Conservation (phyloP, 2,113 vertebrate species). For the Marmota flaviventris region DNA sequence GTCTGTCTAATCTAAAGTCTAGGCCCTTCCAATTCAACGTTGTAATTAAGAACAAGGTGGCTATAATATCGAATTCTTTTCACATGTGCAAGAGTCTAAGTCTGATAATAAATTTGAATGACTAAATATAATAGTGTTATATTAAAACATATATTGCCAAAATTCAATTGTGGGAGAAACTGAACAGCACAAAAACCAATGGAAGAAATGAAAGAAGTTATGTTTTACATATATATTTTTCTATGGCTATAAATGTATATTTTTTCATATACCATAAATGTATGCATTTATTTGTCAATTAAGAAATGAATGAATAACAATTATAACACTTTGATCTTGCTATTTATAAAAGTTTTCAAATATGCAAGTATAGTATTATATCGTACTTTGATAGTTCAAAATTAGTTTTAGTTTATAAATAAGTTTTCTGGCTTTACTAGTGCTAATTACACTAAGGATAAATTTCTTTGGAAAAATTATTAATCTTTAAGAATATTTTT, state of each 20-base stretch:
- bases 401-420: not conserved
- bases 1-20: not conserved
- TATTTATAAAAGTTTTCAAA: conserved; percentile 19
- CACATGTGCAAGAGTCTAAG: not conserved
- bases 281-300: not conserved
- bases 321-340: not conserved
- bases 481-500: conserved; percentile 44
- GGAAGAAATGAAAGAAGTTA: conserved; percentile 17
- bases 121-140: not conserved
- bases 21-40: not conserved
- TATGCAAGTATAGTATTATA: not conserved
- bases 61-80: not conserved
- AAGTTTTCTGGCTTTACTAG: not conserved
- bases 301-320: not conserved
- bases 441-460: conserved; percentile 25
- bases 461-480: conserved; percentile 32
- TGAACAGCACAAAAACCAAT: not conserved
- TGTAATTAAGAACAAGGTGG: not conserved
- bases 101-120: conserved; percentile 44
- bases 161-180: not conserved
- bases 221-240: not conserved
- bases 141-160: not conserved
- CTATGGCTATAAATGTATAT: too few species aligned
- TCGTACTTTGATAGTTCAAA: conserved; percentile 29
- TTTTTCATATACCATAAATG: not conserved